Percentiles rank a stretch among this genome's conserved stretches.
Evolutionary conservation across 2,113 vertebrate genomes (phyloP).

Genomic region (Fulica atra): DNA sequence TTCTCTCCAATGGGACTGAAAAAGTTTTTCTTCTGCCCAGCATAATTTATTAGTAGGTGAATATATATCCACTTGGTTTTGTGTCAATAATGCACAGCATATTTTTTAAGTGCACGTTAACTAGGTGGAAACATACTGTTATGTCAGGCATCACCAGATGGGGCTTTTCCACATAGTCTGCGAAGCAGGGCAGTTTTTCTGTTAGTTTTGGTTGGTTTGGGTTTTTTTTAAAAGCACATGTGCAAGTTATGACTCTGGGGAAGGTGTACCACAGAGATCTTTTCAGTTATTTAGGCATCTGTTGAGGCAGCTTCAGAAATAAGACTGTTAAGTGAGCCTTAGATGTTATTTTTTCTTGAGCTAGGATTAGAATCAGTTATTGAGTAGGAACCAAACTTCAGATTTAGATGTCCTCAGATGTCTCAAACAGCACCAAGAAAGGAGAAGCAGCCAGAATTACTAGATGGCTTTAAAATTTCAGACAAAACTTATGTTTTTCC

Average conservation of each 20-base stretch:
- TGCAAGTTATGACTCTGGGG: conserved; percentile 29
- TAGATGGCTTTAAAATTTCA: neutral
- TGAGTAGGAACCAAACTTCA: conserved; percentile 20
- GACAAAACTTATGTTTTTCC: neutral
- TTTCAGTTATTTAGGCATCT: conserved; percentile 38
- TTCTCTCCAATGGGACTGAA: neutral
- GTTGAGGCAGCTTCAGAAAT: neutral
- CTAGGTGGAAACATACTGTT: conserved; percentile 49
- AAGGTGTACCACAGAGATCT: neutral
- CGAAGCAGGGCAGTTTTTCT: neutral
- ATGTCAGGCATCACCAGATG: conserved; percentile 53
- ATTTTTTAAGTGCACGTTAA: conserved; percentile 43
- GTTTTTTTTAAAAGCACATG: neutral
- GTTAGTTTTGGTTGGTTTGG: too few species aligned
- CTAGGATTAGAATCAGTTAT: conserved; percentile 10
- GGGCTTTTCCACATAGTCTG: conserved; percentile 32
- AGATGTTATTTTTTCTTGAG: conserved; percentile 44
- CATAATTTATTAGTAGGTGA: neutral
- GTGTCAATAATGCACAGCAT: neutral
- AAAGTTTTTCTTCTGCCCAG: neutral
- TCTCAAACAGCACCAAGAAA: neutral
- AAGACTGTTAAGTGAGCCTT: conserved; percentile 26
- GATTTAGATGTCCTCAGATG: conserved; percentile 28
- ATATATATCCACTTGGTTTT: neutral
- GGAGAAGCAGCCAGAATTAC: neutral